Evolutionary conservation across 2,797 vertebrate genomes (phyloP).

Genomic region (Cryptoblepharus egeriae): DNA sequence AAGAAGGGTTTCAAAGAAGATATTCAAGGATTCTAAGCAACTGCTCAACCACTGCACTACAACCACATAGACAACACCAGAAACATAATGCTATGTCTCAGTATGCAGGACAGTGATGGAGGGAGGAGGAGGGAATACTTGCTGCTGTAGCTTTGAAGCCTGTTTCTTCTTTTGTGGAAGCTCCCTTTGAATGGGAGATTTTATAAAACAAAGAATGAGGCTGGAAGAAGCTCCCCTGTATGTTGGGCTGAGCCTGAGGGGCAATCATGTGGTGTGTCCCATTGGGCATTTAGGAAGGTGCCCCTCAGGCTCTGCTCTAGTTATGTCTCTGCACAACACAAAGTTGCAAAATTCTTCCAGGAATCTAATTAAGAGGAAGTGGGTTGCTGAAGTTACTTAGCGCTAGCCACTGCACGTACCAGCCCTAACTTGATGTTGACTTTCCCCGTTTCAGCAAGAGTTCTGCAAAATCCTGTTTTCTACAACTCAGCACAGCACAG

Average conservation of each 20-base stretch:
- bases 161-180: no score
- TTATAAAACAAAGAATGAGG: no score
- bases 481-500: background rate
- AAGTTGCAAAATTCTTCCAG: background rate
- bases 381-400: background rate
- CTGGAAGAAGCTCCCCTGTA: no score
- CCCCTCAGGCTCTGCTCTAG: no score
- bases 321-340: background rate
- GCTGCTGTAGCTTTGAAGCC: no score
- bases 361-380: background rate
- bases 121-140: no score
- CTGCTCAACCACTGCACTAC: background rate
- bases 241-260: no score
- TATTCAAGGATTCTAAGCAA: background rate
- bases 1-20: background rate
- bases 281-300: no score
- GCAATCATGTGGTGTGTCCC: no score
- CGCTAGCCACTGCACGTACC: background rate
- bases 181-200: no score
- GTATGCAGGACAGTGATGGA: no score
- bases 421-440: background rate
- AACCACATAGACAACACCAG: background rate
- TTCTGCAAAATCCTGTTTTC: background rate
- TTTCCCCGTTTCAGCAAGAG: background rate
- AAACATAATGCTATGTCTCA: no score